A percentile compares a stretch with the other conserved stretches of the same genome.
phyloP scores from a whole-genome alignment of 2,888 invertebrate genomes.

The Dendrolimus houi region DNA sequence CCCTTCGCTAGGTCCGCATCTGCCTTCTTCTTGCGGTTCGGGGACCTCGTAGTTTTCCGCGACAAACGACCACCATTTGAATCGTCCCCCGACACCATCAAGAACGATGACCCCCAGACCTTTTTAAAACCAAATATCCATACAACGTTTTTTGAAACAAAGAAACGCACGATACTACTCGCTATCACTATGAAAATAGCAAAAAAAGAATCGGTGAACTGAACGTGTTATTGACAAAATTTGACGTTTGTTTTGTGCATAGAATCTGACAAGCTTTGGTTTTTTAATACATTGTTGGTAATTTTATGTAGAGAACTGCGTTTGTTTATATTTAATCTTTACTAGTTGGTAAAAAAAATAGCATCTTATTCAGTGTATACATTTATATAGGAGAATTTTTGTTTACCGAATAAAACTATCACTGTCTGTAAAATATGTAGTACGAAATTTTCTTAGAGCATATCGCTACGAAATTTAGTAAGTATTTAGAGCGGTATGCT shows the following conservation, averaged over 20 bases:
- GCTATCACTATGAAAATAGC: constrained; percentile 45
- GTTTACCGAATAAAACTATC: no score
- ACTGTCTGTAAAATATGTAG: no score
- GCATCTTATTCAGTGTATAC: no score
- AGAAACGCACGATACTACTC: constrained; percentile 49
- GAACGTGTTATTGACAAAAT: constrained; percentile 34
- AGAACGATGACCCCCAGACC: constrained; percentile 58
- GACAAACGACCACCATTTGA: constrained; percentile 79
- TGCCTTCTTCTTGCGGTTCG: constrained; percentile 79
- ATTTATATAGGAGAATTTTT: no score
- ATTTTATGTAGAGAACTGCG: no score
- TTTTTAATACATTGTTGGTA: no score
- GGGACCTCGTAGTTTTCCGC: constrained; percentile 80
- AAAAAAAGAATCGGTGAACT: constrained; percentile 27
- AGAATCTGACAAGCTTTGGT: no score
- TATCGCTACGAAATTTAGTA: no score
- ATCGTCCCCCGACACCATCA: constrained; percentile 77
- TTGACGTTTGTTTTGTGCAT: constrained; percentile 20
- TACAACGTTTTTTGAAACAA: constrained; percentile 50
- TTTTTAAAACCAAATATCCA: constrained; percentile 60
- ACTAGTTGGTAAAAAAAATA: no score
- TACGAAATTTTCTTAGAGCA: no score
- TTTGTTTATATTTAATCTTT: no score
- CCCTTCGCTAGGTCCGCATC: constrained; percentile 78
- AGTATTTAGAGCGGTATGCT: no score